These are phyloP conservation scores for Macrosoma leucophasiata DNA, from an alignment of 2,888 invertebrate species.

Conservation along the genomic window DNA sequence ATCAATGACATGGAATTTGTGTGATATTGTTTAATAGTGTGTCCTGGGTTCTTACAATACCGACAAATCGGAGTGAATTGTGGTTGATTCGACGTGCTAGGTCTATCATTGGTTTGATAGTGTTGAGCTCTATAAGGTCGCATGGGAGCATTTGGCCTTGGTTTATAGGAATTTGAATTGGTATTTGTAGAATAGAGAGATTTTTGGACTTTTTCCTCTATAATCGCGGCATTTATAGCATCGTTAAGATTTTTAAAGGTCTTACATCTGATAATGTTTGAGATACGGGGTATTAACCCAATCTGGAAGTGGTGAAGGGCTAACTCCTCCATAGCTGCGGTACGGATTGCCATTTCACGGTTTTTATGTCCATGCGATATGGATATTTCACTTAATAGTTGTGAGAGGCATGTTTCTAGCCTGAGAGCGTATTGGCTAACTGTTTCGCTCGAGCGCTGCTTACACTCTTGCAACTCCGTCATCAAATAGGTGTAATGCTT, in stretches of 20 bases:
- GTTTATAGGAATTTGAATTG: too few relatives aligned
- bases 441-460: constrained; percentile 11
- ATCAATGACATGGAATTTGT: constrained; percentile 4
- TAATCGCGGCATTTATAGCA: constrained; percentile 4
- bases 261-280: background rate
- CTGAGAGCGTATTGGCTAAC: constrained; percentile 22
- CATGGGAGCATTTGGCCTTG: too few relatives aligned
- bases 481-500: constrained; percentile 8
- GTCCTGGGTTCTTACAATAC: too few relatives aligned
- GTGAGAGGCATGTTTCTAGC: constrained; percentile 23
- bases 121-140: too few relatives aligned
- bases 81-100: too few relatives aligned
- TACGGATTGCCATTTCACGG: background rate
- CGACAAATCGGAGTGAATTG: too few relatives aligned
- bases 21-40: too few relatives aligned
- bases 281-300: background rate
- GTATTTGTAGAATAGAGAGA: too few relatives aligned
- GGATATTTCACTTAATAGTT: constrained; percentile 26
- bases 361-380: constrained; percentile 1
- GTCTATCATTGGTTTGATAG: too few relatives aligned
- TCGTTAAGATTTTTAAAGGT: background rate
- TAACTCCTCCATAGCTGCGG: constrained; percentile 1
- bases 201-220: background rate
- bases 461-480: constrained; percentile 5
- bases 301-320: background rate